phyloP scores from a whole-genome alignment of 2,797 vertebrate species.

The Danio choprae region DNA sequence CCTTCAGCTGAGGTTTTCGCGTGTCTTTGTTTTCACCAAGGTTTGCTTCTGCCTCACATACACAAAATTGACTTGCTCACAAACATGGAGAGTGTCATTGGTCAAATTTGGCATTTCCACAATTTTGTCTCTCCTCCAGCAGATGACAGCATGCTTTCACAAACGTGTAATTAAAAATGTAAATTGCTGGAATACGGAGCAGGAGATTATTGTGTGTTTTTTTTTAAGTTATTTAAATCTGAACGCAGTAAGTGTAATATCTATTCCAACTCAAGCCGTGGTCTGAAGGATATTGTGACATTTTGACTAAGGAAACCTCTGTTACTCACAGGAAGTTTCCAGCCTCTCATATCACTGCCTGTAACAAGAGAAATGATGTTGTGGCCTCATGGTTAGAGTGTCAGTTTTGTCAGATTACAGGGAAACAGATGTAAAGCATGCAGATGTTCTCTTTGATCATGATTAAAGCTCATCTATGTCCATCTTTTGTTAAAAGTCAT shows the following conservation, averaged over 20 bases:
- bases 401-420: conserved; percentile 30
- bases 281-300: conserved; percentile 72
- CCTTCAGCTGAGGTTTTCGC: conserved; percentile 4
- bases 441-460: background rate
- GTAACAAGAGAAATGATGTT: conserved; percentile 38
- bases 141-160: conserved; percentile 10
- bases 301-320: conserved; percentile 60
- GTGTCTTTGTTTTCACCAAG: background rate
- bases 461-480: background rate
- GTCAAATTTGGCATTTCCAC: background rate
- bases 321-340: conserved; percentile 68
- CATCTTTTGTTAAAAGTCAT: background rate
- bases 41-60: background rate
- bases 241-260: conserved; percentile 20
- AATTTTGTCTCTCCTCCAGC: background rate
- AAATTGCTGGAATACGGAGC: background rate
- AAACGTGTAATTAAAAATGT: conserved; percentile 3
- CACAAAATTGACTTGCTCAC: background rate
- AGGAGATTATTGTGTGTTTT: conserved; percentile 25
- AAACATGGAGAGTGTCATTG: background rate
- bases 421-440: background rate
- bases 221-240: conserved; percentile 35
- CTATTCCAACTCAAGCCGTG: conserved; percentile 52
- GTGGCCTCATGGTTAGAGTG: conserved; percentile 40
- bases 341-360: conserved; percentile 53